Evolutionary conservation across 2,797 vertebrate species (phyloP).

Genomic region (Pangasius djambal): DNA sequence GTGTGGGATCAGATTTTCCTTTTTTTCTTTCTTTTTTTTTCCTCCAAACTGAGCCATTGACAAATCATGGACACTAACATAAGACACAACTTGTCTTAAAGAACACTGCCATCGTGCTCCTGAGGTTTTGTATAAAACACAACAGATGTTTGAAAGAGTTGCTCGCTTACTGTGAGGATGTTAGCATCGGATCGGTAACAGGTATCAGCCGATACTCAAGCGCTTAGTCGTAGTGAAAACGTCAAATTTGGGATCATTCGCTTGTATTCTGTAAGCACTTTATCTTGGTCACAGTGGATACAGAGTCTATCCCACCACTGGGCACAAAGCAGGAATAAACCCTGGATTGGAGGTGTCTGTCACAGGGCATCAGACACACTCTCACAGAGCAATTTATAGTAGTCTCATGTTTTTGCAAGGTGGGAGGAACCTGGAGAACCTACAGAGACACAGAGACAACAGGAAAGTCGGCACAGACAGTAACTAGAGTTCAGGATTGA

Average conservation of each 20-base stretch:
- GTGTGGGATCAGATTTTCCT: neutral
- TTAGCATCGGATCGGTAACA: neutral
- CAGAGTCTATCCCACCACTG: neutral
- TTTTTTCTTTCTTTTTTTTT: neutral
- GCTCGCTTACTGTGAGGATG: neutral
- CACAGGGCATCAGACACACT: neutral
- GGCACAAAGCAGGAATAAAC: neutral
- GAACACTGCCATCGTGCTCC: neutral
- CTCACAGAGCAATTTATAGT: neutral
- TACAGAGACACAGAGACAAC: neutral
- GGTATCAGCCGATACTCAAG: neutral
- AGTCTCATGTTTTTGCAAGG: neutral
- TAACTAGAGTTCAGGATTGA: neutral
- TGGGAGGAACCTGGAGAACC: neutral
- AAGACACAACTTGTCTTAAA: neutral
- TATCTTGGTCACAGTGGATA: neutral
- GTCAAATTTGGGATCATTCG: neutral
- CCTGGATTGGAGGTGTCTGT: neutral
- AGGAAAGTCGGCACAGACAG: neutral
- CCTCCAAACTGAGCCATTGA: neutral
- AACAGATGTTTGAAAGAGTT: neutral
- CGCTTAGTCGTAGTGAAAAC: neutral
- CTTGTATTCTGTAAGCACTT: neutral
- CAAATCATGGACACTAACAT: neutral
- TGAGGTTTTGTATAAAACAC: neutral